Base-by-base conservation (phyloP, 2,888 invertebrate genomes). In the Luffia ferchaultella region DNA sequence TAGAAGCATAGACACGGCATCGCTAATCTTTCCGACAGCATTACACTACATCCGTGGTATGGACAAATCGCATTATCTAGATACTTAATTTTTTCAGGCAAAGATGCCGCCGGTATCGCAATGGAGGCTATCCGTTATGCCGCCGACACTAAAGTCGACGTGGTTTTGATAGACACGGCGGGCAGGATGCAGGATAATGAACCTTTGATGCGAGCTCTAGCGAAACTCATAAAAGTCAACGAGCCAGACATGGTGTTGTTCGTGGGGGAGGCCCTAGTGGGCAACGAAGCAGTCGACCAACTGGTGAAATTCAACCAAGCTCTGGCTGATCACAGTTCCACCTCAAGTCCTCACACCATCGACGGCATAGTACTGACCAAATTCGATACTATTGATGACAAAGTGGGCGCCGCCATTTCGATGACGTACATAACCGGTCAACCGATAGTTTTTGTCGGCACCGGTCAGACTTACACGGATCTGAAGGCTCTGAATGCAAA, bases 131-230 rank as follows among this genome's bases (percentile, higher is more conserved):
- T 99, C 57, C 90, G 91, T 51, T 92, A 86, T 76, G 97, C 98
- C 0, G 87, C 88, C 49, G 96, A 97, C 62, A 85, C 88, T 0
- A 87, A 85, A 50, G 87, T 94, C 50, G 97, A 99, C 79, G 90
- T 98, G 9, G 98, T 98, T 0, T 83, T 99, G n/a, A 90, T 99
- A 16, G 99, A 99, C 76, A 99, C 99, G 0, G 99, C 99, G 41
- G 99, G 99, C n/a, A 88, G 99, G 53, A 99, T 99, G 99, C 99
- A 99, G 56, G 98, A 99, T 82, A 99, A 99, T 73, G 98, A 98
- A 69, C 99, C 99, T 0, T 85, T 99, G 42, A 99, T 99, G 99
- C 87, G 97, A 55, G 97, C 99, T 0, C 85, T 99, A 48, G 93
- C 98, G 2, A 99, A 99, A 86, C 86, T 99, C 57, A 98, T 99